Evolutionary conservation across 1,140 invertebrate genomes (phyloP), one percentile per base, ranked within the genome.

Genomic region (Colletes gigas): DNA sequence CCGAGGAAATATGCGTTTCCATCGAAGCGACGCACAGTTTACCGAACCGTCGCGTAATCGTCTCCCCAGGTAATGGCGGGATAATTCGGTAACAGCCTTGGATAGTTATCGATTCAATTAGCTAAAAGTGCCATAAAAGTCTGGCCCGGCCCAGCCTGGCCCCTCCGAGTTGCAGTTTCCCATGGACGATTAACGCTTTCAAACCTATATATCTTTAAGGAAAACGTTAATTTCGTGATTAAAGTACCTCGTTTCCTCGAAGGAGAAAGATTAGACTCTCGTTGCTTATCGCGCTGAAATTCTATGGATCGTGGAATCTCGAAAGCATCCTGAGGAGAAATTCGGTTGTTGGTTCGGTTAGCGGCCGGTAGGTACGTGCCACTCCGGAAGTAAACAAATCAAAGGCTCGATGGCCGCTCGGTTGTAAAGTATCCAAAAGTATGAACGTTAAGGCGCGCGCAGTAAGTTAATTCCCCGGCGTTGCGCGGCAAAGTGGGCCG

Each of bases 31-130:
- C 55, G 66, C 10, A 57, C 57, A 71, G 83, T 63, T 59, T 89
- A 92, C 87, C 86, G 88, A 88, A 89, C 86, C 90, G 85, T 89
- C 83, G 71, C 78, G 82, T 88, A 80, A 89, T 89, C 79, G 89
- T 90, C 84, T 44, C n/a, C 19, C 65, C 60, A 9, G 68, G 70
- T 89, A 90, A 90, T 82, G 83, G 80, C 62, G n/a, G 69, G 79
- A 86, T 92, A 90, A 93, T 91, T 91, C 84, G 87, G 91, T 89
- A 90, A 78, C 76, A 77, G 70, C 59, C 59, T 77, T 55, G 65
- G 65, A 71, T 79, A 76, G 68, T 88, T 88, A 89, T 92, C 87
- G 89, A 92, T 92, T 92, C 89, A 89, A 93, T 93, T 92, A 91
- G 89, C 88, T 91, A 89, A 93, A 73, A 69, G 69, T 65, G 52